Conservation (phyloP, 2,113 vertebrate genomes). For the Dasyprocta punctata region DNA sequence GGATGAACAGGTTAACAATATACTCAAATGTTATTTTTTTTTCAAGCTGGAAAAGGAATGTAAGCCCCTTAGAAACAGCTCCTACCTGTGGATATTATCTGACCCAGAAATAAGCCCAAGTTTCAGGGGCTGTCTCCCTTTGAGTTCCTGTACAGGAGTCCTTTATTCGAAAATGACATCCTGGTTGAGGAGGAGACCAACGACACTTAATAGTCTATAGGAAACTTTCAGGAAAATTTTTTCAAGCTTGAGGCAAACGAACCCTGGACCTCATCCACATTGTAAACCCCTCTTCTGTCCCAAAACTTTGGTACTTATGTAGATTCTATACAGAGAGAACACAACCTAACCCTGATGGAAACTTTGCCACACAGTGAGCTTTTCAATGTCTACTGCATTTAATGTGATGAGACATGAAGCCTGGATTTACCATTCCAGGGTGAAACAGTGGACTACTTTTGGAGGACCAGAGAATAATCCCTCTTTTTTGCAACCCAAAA, state of each 20-base stretch:
- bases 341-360: neutral
- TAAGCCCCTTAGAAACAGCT: neutral
- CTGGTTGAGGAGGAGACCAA: neutral
- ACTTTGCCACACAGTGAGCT: neutral
- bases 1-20: neutral
- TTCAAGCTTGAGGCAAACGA: neutral
- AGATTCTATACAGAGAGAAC: neutral
- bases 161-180: neutral
- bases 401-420: neutral
- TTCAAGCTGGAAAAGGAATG: neutral
- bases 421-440: neutral
- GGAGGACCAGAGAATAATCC: neutral
- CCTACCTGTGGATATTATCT: neutral
- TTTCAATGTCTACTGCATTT: neutral
- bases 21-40: neutral
- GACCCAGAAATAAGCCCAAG: neutral
- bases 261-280: neutral
- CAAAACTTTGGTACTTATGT: neutral
- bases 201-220: neutral
- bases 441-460: neutral
- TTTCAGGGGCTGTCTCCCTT: neutral
- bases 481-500: neutral
- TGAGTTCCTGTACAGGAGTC: neutral
- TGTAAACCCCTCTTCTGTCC: neutral
- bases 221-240: neutral